Conservation (phyloP, 2,797 vertebrate species). For the Poeciliopsis infans region DNA sequence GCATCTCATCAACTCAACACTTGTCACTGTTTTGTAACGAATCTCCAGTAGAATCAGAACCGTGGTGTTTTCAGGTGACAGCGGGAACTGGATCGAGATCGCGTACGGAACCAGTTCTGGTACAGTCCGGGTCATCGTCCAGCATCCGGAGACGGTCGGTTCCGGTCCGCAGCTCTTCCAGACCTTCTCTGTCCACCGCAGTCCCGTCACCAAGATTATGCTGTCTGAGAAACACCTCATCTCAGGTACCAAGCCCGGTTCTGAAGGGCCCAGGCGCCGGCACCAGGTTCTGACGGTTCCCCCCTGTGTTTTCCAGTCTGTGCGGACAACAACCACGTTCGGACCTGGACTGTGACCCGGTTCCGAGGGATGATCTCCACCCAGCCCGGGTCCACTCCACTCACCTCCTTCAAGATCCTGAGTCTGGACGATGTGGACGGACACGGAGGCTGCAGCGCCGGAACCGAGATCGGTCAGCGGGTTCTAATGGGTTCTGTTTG, state of each 20-base stretch:
- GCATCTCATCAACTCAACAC: too few relatives aligned
- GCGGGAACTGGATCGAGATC: constrained; percentile 95
- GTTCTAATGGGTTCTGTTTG: not conserved
- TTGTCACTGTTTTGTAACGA: too few relatives aligned
- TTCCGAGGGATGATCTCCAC: constrained; percentile 96
- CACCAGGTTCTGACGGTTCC: not conserved
- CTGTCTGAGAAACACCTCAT: constrained; percentile 92
- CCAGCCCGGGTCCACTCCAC: constrained; percentile 90
- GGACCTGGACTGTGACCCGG: constrained; percentile 92
- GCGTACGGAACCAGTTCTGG: constrained; percentile 93
- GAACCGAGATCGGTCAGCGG: constrained; percentile 86
- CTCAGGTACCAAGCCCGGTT: constrained; percentile 49
- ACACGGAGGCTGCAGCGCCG: constrained; percentile 87
- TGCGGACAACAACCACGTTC: constrained; percentile 91
- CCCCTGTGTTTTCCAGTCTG: constrained; percentile 79
- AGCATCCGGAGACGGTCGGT: constrained; percentile 92
- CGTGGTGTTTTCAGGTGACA: constrained; percentile 82
- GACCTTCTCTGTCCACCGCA: constrained; percentile 93
- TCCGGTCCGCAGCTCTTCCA: constrained; percentile 94
- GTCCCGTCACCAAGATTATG: constrained; percentile 93
- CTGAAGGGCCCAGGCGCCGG: not conserved
- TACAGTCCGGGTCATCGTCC: constrained; percentile 89
- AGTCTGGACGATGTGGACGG: constrained; percentile 87
- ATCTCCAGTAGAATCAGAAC: too few relatives aligned
- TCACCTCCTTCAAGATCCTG: constrained; percentile 92